Base-by-base conservation (phyloP, 2,888 invertebrate species). In the Eristalinus aeneus region DNA sequence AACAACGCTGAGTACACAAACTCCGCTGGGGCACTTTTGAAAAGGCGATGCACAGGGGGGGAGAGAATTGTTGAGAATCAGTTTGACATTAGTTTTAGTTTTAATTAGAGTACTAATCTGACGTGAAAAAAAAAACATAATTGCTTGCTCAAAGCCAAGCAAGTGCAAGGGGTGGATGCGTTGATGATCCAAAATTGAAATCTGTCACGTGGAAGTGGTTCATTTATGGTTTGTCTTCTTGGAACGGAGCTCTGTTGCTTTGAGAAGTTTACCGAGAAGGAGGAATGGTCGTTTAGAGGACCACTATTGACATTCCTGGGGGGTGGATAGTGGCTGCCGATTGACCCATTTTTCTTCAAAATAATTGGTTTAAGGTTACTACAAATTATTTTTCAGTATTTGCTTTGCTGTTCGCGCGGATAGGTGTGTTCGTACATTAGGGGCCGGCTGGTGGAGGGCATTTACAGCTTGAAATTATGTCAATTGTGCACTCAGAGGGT, bases 1-100 rank as follows among this genome's bases (percentile, higher is more conserved):
- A 39, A 46, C 65, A 65, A 53, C 46, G 32, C 67, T 67, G 31
- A 46, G 46, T 16, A 46, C 16, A 16, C 16, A 46, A 67, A 65
- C 65, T 65, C 16, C 31, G 8, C 23, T 11, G 53, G 53, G 11
- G 3, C 5, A 39, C 3, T 16, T 67, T 54, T 46, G 46, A 46
- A 46, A 10, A 36, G 36, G 36, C 11, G 36, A 5, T 8, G 8
- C 8, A 5, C 1, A n/a, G 46, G 16, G n/a, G 36, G 34, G n/a
- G 31, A 54, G 54, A 12, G 54, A 27, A 32, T 67, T 32, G 31
- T 20, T 67, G 54, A 53, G 31, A 31, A 32, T n/a, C 12, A 32
- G 20, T 67, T 67, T 54, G 16, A 20, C 16, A 31, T 22, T 67
- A 54, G 54, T 53, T 46, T 67, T 46, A 22, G 23, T 65, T 65